phyloP scores from a whole-genome alignment of 1,140 invertebrate species.

The Trichomalopsis sarcophagae region DNA sequence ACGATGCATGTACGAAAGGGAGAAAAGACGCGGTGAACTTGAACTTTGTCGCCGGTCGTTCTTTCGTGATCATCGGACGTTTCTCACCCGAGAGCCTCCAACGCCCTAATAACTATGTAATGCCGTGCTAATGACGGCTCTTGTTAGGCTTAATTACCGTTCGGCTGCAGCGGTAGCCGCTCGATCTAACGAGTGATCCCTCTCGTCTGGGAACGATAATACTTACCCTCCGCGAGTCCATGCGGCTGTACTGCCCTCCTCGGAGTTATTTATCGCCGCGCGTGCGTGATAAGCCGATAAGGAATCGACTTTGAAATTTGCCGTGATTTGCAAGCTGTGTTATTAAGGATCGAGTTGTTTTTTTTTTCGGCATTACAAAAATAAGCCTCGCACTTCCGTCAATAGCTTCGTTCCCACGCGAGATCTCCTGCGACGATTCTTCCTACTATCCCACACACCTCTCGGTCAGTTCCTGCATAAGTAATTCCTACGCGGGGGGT shows the following conservation, averaged over 20 bases:
- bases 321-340: neutral
- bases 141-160: constrained; percentile 61
- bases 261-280: constrained; percentile 21
- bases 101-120: constrained; percentile 63
- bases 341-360: too few relatives aligned
- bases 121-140: constrained; percentile 62
- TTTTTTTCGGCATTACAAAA: too few relatives aligned
- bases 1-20: too few relatives aligned
- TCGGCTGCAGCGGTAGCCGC: constrained; percentile 42
- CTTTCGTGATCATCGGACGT: constrained; percentile 55
- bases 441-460: neutral
- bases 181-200: constrained; percentile 54
- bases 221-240: neutral
- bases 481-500: neutral
- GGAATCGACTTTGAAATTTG: constrained; percentile 19
- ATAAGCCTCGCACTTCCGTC: neutral
- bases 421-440: neutral
- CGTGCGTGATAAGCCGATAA: constrained; percentile 9
- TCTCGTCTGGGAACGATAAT: constrained; percentile 7
- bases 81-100: constrained; percentile 54
- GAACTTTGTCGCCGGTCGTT: constrained; percentile 52
- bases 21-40: constrained; percentile 42
- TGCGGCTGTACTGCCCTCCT: neutral
- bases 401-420: neutral
- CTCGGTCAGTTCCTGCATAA: neutral